Base-by-base conservation (phyloP, 2,797 vertebrate species). In the Lophura swinhoii region DNA sequence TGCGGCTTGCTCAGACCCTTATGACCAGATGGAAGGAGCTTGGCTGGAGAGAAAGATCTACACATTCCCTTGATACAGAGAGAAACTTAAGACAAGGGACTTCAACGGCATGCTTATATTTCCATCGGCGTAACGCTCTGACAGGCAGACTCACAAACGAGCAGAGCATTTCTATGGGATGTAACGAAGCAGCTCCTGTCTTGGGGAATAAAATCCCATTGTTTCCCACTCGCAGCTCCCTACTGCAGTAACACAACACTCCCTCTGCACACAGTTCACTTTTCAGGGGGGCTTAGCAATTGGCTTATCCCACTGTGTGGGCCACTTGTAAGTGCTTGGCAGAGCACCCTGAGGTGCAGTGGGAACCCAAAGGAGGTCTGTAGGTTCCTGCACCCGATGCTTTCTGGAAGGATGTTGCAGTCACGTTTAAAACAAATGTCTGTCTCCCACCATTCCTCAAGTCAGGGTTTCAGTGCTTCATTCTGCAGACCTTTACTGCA, bases 171-270 rank as follows among this genome's bases (percentile, higher is more conserved):
- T 71, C 60, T 46, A 1, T 16, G 51, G 60, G 58, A 21, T 48
- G 13, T 68, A 67, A 28, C 22, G 66, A 31, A 51, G 70, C 75
- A 78, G 69, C 41, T 56, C 66, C 4, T 0, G 14, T 59, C 64
- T 31, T 20, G 24, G 62, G 84, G 68, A 88, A 87, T 88, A 89
- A 92, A 94, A 94, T 92, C 77, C 63, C 67, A 72, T 92, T 96
- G 92, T 93, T 95, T 83, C 53, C 62, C 24, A 3, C 62, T 88
- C 43, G 46, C 23, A 85, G 87, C 86, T 95, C 94, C 77, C 2
- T 46, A 87, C 92, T 94, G 87, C 29, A 2, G 96, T 96, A 97
- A 97, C 83, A 74, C 1, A 28, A 95, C 87, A 91, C 94, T 84
- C 64, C 7, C n/a, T 31, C 60, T 79, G 87, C 75, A 33, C 84